Percentiles rank a stretch among this genome's conserved stretches.
phyloP scores from a whole-genome alignment of 2,113 vertebrate genomes.

The Pionites leucogaster region DNA sequence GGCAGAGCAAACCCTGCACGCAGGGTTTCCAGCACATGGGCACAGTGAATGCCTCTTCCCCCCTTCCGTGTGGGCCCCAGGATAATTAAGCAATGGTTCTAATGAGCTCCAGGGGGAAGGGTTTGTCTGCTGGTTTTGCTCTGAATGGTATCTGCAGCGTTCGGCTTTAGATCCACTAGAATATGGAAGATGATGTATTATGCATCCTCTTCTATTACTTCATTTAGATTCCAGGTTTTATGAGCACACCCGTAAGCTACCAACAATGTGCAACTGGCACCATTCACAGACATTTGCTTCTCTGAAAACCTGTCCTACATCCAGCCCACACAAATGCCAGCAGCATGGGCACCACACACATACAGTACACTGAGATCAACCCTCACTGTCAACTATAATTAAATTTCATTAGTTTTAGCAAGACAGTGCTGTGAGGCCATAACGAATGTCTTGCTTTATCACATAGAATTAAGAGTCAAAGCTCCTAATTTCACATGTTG shows the following conservation, averaged over 20 bases:
- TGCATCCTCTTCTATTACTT: not conserved
- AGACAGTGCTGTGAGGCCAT: not conserved
- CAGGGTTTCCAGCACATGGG: not conserved
- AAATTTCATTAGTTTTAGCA: not conserved
- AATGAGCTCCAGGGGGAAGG: conserved; percentile 24
- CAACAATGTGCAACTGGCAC: not conserved
- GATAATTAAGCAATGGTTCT: conserved; percentile 32
- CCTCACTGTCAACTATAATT: not conserved
- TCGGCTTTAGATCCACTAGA: not conserved
- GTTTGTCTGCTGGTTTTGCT: not conserved
- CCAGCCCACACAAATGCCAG: not conserved
- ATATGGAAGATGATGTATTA: not conserved
- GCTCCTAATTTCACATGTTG: not conserved
- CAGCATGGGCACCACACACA: not conserved
- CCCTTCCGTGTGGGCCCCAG: not conserved
- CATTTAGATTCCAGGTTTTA: not conserved
- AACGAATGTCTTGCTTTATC: not conserved
- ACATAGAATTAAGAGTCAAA: not conserved
- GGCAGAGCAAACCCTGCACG: not conserved
- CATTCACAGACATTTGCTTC: not conserved
- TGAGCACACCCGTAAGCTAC: not conserved
- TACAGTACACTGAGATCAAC: not conserved
- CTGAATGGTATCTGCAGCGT: not conserved
- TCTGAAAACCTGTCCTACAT: not conserved
- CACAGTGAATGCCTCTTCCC: not conserved